Evolutionary conservation across 2,888 invertebrate species (phyloP).

Genomic region (Nomada hirtipes): DNA sequence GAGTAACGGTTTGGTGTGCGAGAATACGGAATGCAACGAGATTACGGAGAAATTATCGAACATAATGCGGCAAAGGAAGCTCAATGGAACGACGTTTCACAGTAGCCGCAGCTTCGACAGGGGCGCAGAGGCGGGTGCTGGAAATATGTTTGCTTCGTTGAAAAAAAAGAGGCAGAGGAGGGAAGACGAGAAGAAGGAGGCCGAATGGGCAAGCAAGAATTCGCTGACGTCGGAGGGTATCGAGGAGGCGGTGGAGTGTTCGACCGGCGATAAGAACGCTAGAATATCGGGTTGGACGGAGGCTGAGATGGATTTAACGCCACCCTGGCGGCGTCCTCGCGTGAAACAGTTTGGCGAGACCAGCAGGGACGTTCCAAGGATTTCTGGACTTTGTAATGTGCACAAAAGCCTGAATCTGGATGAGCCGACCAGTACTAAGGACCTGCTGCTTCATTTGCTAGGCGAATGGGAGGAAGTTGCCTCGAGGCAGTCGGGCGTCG

Average conservation of each 20-base stretch:
- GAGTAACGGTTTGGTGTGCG: conserved; percentile 39
- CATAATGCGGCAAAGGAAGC: conserved; percentile 76
- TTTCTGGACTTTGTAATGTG: conserved; percentile 78
- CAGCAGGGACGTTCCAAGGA: conserved; percentile 81
- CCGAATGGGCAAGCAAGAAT: conserved; percentile 4
- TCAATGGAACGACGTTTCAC: conserved; percentile 81
- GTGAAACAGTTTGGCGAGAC: conserved; percentile 81
- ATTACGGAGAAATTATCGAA: conserved; percentile 80
- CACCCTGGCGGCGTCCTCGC: conserved; percentile 79
- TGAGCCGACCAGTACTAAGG: conserved; percentile 87
- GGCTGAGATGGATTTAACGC: conserved; percentile 78
- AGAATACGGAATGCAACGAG: conserved; percentile 74
- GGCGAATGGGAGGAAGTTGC: conserved; percentile 91
- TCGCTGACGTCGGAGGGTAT: background rate
- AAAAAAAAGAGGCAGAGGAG: conserved; percentile 39
- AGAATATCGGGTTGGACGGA: conserved; percentile 20
- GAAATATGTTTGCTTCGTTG: conserved; percentile 55
- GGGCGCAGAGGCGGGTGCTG: conserved; percentile 32
- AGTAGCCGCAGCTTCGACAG: conserved; percentile 74
- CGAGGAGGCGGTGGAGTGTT: conserved; percentile 17
- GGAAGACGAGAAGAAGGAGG: background rate
- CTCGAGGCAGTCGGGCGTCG: conserved; percentile 85
- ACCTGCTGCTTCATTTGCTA: conserved; percentile 90
- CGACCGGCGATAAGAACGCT: background rate
- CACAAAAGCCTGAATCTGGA: conserved; percentile 80